phyloP scores from a whole-genome alignment of 2,113 vertebrate species.

The Tychaedon coryphoeus region DNA sequence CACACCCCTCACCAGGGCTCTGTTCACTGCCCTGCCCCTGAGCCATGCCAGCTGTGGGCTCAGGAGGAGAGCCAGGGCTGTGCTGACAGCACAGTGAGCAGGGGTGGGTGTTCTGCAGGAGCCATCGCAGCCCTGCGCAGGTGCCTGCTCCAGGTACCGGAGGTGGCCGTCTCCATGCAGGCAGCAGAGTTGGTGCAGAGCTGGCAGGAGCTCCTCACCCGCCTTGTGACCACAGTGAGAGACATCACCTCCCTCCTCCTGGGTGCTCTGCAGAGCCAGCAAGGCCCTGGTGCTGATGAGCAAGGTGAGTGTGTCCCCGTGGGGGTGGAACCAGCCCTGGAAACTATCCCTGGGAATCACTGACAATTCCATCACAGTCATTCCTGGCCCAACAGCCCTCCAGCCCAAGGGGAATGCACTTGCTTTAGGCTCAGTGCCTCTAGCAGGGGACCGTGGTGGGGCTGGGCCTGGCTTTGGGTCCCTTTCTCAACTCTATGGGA shows the following conservation, averaged over 20 bases:
- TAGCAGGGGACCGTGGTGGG: no score
- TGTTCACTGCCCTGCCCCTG: not conserved
- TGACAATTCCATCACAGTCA: not conserved
- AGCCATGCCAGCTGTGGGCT: not conserved
- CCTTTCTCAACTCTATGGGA: not conserved
- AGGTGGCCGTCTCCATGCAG: constrained; percentile 34
- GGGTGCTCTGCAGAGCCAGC: constrained; percentile 75
- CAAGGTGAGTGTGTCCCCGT: constrained; percentile 23
- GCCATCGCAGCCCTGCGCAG: constrained; percentile 77
- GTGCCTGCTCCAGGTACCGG: constrained; percentile 77
- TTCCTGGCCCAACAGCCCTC: not conserved
- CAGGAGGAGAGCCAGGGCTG: not conserved
- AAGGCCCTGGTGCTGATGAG: not conserved
- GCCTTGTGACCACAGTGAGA: constrained; percentile 61
- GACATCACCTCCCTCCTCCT: constrained; percentile 80
- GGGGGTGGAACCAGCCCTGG: not conserved
- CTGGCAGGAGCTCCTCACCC: constrained; percentile 62
- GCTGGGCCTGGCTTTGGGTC: not conserved
- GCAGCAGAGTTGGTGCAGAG: constrained; percentile 7
- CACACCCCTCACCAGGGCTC: rapidly evolving
- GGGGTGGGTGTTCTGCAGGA: constrained; percentile 60
- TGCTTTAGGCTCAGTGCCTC: not conserved
- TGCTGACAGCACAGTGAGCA: not conserved
- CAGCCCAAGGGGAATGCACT: not conserved
- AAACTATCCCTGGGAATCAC: not conserved